Conservation (phyloP, 2,797 vertebrate genomes). For the Babyrousa celebensis region DNA sequence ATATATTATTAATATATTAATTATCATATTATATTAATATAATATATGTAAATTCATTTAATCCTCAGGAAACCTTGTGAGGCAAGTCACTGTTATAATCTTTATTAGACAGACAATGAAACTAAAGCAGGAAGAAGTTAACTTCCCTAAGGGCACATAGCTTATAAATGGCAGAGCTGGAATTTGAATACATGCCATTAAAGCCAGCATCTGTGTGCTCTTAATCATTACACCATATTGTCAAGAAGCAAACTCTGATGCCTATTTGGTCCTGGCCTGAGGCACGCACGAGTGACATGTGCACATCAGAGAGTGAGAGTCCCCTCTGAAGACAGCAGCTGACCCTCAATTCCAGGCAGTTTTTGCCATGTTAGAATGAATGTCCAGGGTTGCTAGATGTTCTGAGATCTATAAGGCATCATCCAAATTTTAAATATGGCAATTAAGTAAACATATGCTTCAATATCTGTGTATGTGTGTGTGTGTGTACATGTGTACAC, state of each 20-base stretch:
- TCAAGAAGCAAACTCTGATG: background rate
- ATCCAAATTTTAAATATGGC: background rate
- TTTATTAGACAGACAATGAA: background rate
- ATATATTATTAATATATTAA: slow-evolving; percentile 30
- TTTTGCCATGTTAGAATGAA: background rate
- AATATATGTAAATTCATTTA: slow-evolving; percentile 22
- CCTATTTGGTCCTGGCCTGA: background rate
- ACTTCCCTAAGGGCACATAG: background rate
- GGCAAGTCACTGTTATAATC: background rate
- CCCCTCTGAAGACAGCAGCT: background rate
- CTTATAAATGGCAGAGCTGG: background rate
- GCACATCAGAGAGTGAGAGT: background rate
- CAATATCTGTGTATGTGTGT: background rate
- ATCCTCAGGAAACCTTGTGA: background rate
- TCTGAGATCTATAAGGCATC: background rate
- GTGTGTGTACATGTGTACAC: background rate
- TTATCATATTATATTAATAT: slow-evolving; percentile 25
- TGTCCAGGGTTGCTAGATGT: background rate
- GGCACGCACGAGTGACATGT: too few relatives aligned
- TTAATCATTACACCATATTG: background rate
- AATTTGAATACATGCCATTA: background rate
- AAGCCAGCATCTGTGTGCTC: background rate
- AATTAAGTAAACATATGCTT: background rate
- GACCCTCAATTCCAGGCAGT: background rate
- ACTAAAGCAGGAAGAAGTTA: background rate